Conservation (phyloP, 1,140 invertebrate genomes). For the Heliconius congener region DNA sequence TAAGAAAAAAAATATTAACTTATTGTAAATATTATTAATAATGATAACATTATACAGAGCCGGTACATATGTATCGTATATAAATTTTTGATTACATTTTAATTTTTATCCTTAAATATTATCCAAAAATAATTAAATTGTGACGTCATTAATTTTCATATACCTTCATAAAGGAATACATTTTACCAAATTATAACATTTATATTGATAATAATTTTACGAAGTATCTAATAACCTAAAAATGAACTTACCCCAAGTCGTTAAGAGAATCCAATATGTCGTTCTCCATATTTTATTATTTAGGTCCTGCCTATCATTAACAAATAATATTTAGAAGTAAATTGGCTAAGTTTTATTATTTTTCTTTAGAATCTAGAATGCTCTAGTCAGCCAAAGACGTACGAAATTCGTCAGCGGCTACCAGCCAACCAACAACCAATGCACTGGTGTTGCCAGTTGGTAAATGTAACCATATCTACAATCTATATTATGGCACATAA, state of each 20-base stretch:
- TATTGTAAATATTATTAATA: not conserved
- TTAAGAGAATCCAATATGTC: constrained; percentile 72
- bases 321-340: not conserved
- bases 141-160: not conserved
- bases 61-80: not conserved
- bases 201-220: not conserved
- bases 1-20: not conserved
- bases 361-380: not conserved
- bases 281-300: constrained; percentile 62
- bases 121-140: not conserved
- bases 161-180: not conserved
- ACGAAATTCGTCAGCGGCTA: constrained; percentile 14
- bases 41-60: not conserved
- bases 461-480: not conserved
- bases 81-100: not conserved
- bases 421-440: not conserved
- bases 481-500: no score
- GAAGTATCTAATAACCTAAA: constrained; percentile 6
- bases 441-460: not conserved
- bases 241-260: constrained; percentile 68
- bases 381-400: constrained; percentile 3
- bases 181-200: not conserved
- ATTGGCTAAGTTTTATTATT: not conserved
- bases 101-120: not conserved
- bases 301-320: not conserved